A percentile compares a stretch with the other conserved stretches of the same genome.
phyloP scores from a whole-genome alignment of 1,140 invertebrate genomes.

The Euura saliciscinereae region DNA sequence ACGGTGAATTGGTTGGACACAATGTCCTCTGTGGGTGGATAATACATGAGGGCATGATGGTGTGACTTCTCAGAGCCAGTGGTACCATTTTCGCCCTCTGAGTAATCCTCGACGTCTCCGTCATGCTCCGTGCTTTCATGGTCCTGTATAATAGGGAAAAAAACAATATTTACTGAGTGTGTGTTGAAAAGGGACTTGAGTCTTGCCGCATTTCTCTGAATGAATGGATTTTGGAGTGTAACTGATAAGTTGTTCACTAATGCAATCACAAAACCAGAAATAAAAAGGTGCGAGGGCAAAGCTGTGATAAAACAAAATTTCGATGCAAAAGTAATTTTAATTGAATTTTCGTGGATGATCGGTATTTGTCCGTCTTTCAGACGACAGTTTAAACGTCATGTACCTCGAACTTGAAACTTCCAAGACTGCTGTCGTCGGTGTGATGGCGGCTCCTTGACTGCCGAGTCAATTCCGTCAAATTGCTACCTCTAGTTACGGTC shows the following conservation, averaged over 20 bases:
- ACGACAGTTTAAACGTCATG: slow-evolving; percentile 24
- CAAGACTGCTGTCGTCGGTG: slow-evolving; percentile 74
- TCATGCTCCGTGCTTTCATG: slow-evolving; percentile 83
- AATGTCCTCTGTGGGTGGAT: slow-evolving; percentile 58
- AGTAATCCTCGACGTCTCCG: slow-evolving; percentile 85
- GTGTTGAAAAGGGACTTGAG: background rate
- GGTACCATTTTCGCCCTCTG: slow-evolving; percentile 78
- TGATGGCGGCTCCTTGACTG: slow-evolving; percentile 65
- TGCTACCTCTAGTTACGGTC: slow-evolving; percentile 57
- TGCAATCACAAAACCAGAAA: background rate
- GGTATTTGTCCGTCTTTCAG: background rate
- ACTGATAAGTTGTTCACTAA: background rate
- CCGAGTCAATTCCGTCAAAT: slow-evolving; percentile 55
- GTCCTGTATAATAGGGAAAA: slow-evolving; percentile 57
- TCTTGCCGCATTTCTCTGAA: slow-evolving; percentile 12
- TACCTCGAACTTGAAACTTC: slow-evolving; percentile 76
- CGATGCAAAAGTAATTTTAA: slow-evolving; percentile 7
- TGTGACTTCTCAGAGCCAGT: slow-evolving; percentile 72
- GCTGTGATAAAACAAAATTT: background rate
- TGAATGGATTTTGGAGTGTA: background rate
- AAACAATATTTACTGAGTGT: background rate
- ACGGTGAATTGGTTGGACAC: slow-evolving; percentile 79
- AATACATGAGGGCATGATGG: slow-evolving; percentile 59
- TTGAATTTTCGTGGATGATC: background rate
- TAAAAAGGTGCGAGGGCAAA: slow-evolving; percentile 13